A percentile compares a stretch with the other conserved stretches of the same genome.
Evolutionary conservation across 2,113 vertebrate species (phyloP).

Genomic region (Erinaceus europaeus): DNA sequence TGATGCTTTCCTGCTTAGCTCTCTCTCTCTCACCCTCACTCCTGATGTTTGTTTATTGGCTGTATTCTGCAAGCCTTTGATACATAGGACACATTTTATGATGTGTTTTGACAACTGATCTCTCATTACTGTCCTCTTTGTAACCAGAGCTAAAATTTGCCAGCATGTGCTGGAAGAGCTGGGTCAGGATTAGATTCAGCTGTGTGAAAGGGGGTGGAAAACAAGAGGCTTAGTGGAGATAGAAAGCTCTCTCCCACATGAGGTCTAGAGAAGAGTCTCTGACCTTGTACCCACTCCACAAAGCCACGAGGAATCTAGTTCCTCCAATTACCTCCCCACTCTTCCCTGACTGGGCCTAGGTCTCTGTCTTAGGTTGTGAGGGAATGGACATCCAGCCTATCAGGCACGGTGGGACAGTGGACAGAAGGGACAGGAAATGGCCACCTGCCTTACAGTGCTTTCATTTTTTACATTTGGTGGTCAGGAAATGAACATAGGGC

Average conservation of each 20-base stretch:
- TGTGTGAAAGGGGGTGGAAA: not conserved
- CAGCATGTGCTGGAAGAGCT: constrained; percentile 29
- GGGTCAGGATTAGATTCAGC: constrained; percentile 30
- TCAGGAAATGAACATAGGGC: too few relatives aligned
- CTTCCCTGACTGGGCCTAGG: not conserved
- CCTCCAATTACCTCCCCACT: not conserved
- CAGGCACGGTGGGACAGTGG: not conserved
- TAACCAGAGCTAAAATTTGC: constrained; percentile 56
- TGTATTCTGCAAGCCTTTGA: constrained; percentile 9
- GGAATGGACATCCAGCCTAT: not conserved
- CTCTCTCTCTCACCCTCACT: not conserved
- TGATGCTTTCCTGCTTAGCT: not conserved
- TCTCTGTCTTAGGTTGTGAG: not conserved
- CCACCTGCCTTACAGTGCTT: not conserved
- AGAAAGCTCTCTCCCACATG: not conserved
- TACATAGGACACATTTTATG: not conserved
- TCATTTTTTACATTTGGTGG: too few relatives aligned
- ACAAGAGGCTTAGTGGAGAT: constrained; percentile 8
- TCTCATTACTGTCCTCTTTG: constrained; percentile 43
- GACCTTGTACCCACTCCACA: not conserved
- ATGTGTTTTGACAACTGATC: constrained; percentile 17
- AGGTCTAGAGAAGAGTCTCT: not conserved
- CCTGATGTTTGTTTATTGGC: not conserved
- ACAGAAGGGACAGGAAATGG: not conserved
- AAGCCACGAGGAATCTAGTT: not conserved